Percentiles rank a stretch among this genome's conserved stretches.
phyloP scores from a whole-genome alignment of 2,797 vertebrate genomes.

The Echeneis naucrates region DNA sequence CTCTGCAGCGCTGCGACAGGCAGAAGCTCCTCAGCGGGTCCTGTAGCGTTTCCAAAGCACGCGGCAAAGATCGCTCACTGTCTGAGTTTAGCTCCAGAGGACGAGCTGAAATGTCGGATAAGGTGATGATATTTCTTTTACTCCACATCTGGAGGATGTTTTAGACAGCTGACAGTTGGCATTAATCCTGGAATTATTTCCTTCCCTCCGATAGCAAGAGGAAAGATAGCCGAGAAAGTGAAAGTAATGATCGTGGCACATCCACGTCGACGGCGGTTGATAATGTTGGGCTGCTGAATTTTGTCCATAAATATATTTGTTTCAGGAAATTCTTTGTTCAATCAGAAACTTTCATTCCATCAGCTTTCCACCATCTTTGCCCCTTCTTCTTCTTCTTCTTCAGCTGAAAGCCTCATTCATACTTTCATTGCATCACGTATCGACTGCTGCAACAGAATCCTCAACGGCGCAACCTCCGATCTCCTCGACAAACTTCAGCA shows the following conservation, averaged over 20 bases:
- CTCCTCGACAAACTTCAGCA: no score
- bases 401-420: no score
- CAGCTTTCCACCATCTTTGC: background rate
- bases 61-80: background rate
- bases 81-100: background rate
- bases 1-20: background rate
- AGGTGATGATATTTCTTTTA: background rate
- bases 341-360: background rate
- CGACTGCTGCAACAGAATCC: no score
- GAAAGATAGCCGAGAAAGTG: background rate
- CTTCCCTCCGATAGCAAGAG: background rate
- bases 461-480: no score
- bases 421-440: no score
- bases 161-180: background rate
- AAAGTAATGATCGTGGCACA: background rate
- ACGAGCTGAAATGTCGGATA: background rate
- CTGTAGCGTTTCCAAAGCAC: background rate
- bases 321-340: background rate
- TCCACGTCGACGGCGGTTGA: background rate
- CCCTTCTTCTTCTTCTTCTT: no score
- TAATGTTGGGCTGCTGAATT: background rate
- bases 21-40: background rate
- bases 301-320: background rate
- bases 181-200: background rate
- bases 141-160: background rate